Percentiles rank a stretch among this genome's conserved stretches.
Evolutionary conservation across 1,140 invertebrate genomes (phyloP).

Genomic region (Carcinoscorpius rotundicauda): DNA sequence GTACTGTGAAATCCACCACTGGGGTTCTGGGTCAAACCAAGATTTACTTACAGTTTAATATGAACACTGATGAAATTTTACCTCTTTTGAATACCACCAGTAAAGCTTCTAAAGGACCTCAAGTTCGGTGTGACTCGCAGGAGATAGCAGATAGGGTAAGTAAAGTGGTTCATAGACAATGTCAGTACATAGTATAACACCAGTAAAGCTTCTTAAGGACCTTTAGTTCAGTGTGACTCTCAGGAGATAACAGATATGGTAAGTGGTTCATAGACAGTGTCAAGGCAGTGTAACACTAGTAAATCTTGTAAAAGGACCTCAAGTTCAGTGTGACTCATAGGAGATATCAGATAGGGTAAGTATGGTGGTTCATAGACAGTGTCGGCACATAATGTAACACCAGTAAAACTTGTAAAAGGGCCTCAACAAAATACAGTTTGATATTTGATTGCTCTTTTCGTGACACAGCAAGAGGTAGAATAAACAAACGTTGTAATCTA

Average conservation of each 20-base stretch:
- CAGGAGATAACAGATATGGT: constrained; percentile 27
- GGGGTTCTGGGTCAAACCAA: constrained; percentile 29
- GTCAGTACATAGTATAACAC: background rate
- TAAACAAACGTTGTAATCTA: too few species aligned
- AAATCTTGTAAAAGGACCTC: background rate
- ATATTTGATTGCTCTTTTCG: too few species aligned
- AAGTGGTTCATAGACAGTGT: constrained; percentile 11
- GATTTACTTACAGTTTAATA: constrained; percentile 62
- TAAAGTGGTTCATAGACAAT: background rate
- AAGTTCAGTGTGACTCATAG: background rate
- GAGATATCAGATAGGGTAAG: too few species aligned
- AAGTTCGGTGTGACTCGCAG: constrained; percentile 66
- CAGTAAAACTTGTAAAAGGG: too few species aligned
- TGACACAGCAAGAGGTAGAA: too few species aligned
- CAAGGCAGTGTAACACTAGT: constrained; percentile 4
- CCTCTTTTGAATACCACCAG: constrained; percentile 16
- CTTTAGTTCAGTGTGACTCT: constrained; percentile 7
- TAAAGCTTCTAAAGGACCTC: constrained; percentile 42
- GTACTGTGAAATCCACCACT: constrained; percentile 23
- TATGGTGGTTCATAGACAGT: too few species aligned
- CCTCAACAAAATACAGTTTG: too few species aligned
- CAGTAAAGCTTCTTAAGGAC: background rate
- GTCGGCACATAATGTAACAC: too few species aligned
- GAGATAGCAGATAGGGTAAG: constrained; percentile 63
- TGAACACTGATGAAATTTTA: constrained; percentile 43